Percentiles rank a stretch among this genome's conserved stretches.
Conservation (phyloP, 1,140 invertebrate species). For the Listronotus bonariensis region DNA sequence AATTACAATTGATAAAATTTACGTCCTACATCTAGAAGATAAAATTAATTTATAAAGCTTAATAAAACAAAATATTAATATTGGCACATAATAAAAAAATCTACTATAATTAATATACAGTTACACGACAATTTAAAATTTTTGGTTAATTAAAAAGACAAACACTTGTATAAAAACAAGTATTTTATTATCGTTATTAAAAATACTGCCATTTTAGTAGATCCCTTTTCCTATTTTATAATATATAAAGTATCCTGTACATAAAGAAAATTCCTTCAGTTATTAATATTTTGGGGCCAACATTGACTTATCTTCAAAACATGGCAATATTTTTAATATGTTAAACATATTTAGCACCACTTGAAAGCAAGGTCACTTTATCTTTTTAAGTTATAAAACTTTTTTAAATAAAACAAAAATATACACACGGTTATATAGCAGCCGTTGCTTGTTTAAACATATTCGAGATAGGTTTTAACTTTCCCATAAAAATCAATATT, state of each 20-base stretch:
- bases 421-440: not conserved
- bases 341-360: slow-evolving; percentile 23
- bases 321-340: not conserved
- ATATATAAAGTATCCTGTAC: too few relatives aligned
- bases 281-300: too few relatives aligned
- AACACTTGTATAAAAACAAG: slow-evolving; percentile 3
- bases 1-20: slow-evolving; percentile 15
- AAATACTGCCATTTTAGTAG: too few relatives aligned
- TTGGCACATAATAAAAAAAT: slow-evolving; percentile 33
- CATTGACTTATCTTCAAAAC: too few relatives aligned
- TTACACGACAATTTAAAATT: slow-evolving; percentile 11
- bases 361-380: slow-evolving; percentile 31
- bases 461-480: too few relatives aligned
- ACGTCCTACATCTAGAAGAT: not conserved
- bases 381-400: not conserved
- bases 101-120: slow-evolving; percentile 25
- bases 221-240: too few relatives aligned
- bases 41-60: slow-evolving; percentile 12
- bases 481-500: too few relatives aligned
- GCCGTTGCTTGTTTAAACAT: not conserved
- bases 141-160: slow-evolving; percentile 29
- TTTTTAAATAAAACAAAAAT: not conserved
- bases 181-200: too few relatives aligned
- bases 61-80: slow-evolving; percentile 28
- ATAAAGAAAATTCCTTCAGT: too few relatives aligned